Percentiles rank a stretch among this genome's conserved stretches.
Evolutionary conservation across 2,888 invertebrate genomes (phyloP).

Genomic region (Orthosia gracilis): DNA sequence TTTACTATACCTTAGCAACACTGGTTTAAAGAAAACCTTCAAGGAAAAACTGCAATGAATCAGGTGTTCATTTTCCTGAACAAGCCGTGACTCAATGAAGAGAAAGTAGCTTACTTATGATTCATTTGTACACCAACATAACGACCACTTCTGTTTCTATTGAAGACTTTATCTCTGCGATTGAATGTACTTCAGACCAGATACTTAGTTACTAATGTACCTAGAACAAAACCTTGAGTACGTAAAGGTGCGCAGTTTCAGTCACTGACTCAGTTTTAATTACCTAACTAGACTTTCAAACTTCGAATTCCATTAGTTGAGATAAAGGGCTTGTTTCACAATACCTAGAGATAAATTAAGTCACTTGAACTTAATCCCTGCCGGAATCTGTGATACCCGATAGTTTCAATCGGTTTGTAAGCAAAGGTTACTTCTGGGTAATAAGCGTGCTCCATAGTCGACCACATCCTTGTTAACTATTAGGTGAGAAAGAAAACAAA

Average conservation of each 20-base stretch:
- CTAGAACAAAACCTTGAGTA: neutral
- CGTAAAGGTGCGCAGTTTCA: conserved; percentile 2
- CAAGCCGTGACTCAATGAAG: conserved; percentile 37
- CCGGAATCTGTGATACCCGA: no score
- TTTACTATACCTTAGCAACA: neutral
- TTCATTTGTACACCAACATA: conserved; percentile 34
- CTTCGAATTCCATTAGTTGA: neutral
- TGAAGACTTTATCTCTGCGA: conserved; percentile 30
- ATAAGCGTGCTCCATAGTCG: no score
- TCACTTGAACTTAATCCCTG: no score
- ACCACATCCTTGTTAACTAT: no score
- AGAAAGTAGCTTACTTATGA: conserved; percentile 46
- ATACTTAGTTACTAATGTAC: conserved; percentile 2
- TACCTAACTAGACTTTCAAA: conserved; percentile 3
- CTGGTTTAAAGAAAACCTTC: neutral
- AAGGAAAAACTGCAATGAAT: conserved; percentile 34
- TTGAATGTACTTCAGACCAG: conserved; percentile 8
- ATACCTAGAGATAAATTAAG: neutral
- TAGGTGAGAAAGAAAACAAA: neutral
- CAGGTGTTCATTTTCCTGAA: conserved; percentile 40
- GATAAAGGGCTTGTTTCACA: neutral
- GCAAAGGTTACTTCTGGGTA: no score
- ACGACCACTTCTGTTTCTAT: conserved; percentile 31
- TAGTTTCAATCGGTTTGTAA: no score
- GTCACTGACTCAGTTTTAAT: conserved; percentile 12